Evolutionary conservation across 2,797 vertebrate genomes (phyloP).

Genomic region (Stomatorhinus walkeri): DNA sequence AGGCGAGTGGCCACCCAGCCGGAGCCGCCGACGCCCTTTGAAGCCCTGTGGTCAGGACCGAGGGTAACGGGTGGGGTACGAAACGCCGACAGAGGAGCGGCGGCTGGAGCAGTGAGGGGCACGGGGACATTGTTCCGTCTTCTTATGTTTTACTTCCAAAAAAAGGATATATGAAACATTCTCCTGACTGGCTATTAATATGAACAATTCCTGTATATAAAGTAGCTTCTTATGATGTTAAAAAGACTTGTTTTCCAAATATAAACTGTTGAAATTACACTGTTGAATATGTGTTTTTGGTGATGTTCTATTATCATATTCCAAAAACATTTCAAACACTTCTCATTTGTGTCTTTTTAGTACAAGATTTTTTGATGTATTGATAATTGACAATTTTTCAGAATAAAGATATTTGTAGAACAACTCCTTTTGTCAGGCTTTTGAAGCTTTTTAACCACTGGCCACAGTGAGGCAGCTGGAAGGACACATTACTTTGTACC

Average conservation of each 20-base stretch:
- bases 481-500: background rate
- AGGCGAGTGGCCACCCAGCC: slow-evolving; percentile 64
- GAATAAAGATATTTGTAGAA: background rate
- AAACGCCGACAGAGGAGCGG: background rate
- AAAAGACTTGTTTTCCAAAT: background rate
- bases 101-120: background rate
- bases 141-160: background rate
- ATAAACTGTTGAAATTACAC: background rate
- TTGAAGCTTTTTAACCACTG: background rate
- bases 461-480: background rate
- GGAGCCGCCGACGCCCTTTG: slow-evolving; percentile 62
- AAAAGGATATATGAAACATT: background rate
- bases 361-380: background rate
- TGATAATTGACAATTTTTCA: background rate
- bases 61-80: background rate
- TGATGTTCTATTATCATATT: background rate
- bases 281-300: background rate
- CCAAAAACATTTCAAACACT: background rate
- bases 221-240: background rate
- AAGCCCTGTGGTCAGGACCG: slow-evolving; percentile 42
- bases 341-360: background rate
- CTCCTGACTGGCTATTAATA: slow-evolving; percentile 11
- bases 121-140: slow-evolving; percentile 7
- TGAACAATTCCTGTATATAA: background rate
- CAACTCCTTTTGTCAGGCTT: background rate